phyloP scores from a whole-genome alignment of 2,888 invertebrate species.

The Agrotis exclamationis region DNA sequence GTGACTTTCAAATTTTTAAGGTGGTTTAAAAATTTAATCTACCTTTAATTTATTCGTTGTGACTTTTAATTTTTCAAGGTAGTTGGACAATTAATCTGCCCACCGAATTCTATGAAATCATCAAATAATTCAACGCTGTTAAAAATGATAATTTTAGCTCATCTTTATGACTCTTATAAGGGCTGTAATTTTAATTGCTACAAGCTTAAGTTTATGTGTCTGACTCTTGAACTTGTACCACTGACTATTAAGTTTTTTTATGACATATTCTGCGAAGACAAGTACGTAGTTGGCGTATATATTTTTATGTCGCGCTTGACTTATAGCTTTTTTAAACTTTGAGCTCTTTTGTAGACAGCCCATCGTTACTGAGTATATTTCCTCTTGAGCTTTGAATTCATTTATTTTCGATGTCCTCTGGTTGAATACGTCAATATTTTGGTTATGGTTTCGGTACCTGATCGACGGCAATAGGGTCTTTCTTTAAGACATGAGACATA shows the following conservation, averaged over 20 bases:
- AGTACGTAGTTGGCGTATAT: too few relatives aligned
- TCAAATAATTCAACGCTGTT: conserved; percentile 48
- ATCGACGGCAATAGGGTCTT: too few relatives aligned
- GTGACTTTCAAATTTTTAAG: conserved; percentile 38
- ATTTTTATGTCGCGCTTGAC: background rate
- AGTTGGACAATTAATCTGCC: conserved; percentile 42
- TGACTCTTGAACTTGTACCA: conserved; percentile 43
- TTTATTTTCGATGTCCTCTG: background rate
- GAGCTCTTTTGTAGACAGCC: background rate
- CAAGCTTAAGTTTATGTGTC: conserved; percentile 38
- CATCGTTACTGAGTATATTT: background rate
- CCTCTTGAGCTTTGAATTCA: background rate
- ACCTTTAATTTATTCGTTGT: conserved; percentile 44
- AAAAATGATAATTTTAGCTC: conserved; percentile 50
- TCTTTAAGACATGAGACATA: too few relatives aligned
- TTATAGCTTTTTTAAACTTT: background rate
- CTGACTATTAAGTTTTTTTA: conserved; percentile 14
- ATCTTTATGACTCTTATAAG: conserved; percentile 55
- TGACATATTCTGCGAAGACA: conserved; percentile 18
- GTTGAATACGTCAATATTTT: background rate
- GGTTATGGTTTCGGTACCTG: too few relatives aligned
- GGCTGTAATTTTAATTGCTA: conserved; percentile 52
- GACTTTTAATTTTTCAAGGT: conserved; percentile 35
- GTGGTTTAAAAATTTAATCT: conserved; percentile 42
- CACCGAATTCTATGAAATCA: conserved; percentile 43